These are phyloP conservation scores for Podarcis lilfordi DNA, from an alignment of 2,797 vertebrate genomes.

Conservation along the genomic window DNA sequence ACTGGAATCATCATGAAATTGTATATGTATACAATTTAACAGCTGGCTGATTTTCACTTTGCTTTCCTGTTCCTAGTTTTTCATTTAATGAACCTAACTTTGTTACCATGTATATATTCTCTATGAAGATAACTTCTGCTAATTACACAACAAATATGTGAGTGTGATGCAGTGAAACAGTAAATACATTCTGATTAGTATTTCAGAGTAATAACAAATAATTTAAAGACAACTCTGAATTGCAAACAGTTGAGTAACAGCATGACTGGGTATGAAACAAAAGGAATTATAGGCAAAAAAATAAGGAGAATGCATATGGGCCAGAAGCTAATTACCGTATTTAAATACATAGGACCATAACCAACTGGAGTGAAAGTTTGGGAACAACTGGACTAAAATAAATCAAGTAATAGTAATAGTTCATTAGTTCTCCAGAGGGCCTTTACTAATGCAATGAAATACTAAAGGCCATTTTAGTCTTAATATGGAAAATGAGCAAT, in stretches of 20 bases:
- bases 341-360: background rate
- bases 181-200: constrained; percentile 29
- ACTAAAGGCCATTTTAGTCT: background rate
- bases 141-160: constrained; percentile 22
- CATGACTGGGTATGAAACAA: constrained; percentile 9
- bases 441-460: background rate
- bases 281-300: constrained; percentile 18
- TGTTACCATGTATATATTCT: constrained; percentile 46
- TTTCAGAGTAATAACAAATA: constrained; percentile 45
- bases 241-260: constrained; percentile 20
- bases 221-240: constrained; percentile 59
- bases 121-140: background rate
- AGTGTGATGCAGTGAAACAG: constrained; percentile 47
- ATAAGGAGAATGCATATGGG: background rate
- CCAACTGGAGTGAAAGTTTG: background rate
- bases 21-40: constrained; percentile 31
- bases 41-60: constrained; percentile 49
- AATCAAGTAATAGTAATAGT: background rate
- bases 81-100: constrained; percentile 52
- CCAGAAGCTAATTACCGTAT: background rate
- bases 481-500: background rate
- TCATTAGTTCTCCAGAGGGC: background rate
- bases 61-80: constrained; percentile 57
- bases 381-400: background rate
- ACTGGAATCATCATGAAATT: constrained; percentile 19